Evolutionary conservation across 2,797 vertebrate species (phyloP).

Genomic region (Aplochiton taeniatus): DNA sequence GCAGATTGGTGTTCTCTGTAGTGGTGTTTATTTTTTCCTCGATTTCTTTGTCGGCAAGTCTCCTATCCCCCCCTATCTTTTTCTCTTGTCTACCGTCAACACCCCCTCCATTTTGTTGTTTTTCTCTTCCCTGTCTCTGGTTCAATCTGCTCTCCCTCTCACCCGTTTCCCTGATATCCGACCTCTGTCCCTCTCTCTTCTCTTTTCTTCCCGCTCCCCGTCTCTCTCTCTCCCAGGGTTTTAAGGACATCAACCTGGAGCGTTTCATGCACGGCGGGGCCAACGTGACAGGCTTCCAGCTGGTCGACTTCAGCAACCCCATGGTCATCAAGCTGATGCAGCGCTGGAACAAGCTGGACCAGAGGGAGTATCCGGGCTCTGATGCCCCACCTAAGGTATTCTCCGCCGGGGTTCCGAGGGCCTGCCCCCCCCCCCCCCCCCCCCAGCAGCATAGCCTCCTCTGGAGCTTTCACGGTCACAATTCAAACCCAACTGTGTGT

Average conservation of each 20-base stretch:
- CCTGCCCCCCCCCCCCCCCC: not conserved
- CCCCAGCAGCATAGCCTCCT: too few relatives aligned
- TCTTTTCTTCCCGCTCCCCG: slow-evolving; percentile 11
- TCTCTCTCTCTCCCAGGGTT: slow-evolving; percentile 77
- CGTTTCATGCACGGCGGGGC: slow-evolving; percentile 98
- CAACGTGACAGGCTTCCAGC: slow-evolving; percentile 96
- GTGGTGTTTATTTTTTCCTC: not conserved
- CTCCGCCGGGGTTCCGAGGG: too few relatives aligned
- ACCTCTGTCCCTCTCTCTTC: not conserved
- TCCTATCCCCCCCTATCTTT: not conserved
- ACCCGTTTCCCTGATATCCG: too few relatives aligned
- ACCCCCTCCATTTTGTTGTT: not conserved
- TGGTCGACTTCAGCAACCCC: slow-evolving; percentile 95
- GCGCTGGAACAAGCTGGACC: slow-evolving; percentile 98
- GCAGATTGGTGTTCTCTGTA: not conserved
- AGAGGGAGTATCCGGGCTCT: slow-evolving; percentile 96
- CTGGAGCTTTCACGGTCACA: too few relatives aligned
- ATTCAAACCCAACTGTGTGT: not conserved
- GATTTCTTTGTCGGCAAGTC: slow-evolving; percentile 7
- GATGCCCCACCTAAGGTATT: slow-evolving; percentile 92
- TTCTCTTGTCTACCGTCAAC: not conserved
- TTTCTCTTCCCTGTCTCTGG: not conserved
- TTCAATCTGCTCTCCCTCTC: not conserved
- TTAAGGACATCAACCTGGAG: slow-evolving; percentile 98
- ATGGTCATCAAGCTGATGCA: slow-evolving; percentile 98